Evolutionary conservation across 1,140 invertebrate genomes (phyloP).

Genomic region (Pogonomyrmex californicus): DNA sequence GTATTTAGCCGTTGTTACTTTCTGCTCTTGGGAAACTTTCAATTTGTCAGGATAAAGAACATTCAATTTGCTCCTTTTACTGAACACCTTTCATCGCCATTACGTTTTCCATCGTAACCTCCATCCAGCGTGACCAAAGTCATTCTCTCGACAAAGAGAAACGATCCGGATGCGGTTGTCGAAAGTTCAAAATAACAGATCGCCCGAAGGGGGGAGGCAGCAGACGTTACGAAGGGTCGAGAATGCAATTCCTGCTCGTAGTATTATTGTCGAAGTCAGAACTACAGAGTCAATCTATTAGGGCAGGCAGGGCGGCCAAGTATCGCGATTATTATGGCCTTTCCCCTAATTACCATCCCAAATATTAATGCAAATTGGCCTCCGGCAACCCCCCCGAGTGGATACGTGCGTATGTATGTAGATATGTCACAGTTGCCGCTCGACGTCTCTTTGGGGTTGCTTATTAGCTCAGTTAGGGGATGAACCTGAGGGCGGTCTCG

Average conservation of each 20-base stretch:
- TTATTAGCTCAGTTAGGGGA: constrained; percentile 83
- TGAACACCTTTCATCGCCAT: constrained; percentile 27
- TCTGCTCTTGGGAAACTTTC: no score
- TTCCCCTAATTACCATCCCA: constrained; percentile 83
- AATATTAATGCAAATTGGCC: constrained; percentile 83
- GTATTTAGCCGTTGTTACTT: no score
- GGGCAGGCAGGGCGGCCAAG: constrained; percentile 64
- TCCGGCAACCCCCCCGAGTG: constrained; percentile 54
- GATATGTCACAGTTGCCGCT: constrained; percentile 72
- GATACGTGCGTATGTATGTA: constrained; percentile 44
- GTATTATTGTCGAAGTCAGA: constrained; percentile 74
- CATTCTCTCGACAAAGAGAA: constrained; percentile 56
- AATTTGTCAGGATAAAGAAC: constrained; percentile 42
- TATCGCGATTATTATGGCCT: constrained; percentile 80
- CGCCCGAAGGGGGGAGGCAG: constrained; percentile 14
- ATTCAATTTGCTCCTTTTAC: constrained; percentile 14
- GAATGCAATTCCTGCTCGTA: constrained; percentile 42
- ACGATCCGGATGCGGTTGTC: constrained; percentile 69
- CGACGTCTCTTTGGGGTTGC: constrained; percentile 80
- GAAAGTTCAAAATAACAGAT: constrained; percentile 75
- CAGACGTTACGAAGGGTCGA: constrained; percentile 53
- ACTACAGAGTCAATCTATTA: constrained; percentile 63
- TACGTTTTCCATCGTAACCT: constrained; percentile 34
- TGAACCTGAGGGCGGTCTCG: constrained; percentile 58
- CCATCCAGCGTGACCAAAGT: constrained; percentile 28